Conservation (phyloP, 2,797 vertebrate species). For the Agapornis canus region DNA sequence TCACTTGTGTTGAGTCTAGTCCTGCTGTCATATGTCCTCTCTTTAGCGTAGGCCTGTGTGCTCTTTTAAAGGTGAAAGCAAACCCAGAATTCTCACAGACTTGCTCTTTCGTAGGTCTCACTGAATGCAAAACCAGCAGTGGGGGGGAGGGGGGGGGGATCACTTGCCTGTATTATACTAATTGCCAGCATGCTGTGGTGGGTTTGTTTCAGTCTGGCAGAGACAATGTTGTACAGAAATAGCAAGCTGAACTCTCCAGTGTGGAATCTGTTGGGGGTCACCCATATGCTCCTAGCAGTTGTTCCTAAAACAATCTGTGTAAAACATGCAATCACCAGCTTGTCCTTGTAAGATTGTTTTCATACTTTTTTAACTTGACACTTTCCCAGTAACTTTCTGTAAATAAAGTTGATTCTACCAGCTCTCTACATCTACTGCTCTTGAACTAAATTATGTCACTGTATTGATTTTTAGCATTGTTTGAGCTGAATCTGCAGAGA, state of each 20-base stretch:
- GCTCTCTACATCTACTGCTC: conserved; percentile 33
- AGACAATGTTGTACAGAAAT: conserved; percentile 31
- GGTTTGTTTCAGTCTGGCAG: conserved; percentile 46
- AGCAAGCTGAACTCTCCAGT: neutral
- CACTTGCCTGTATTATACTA: neutral
- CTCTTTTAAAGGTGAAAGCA: conserved; percentile 49
- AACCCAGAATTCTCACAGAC: conserved; percentile 12
- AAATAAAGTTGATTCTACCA: conserved; percentile 76
- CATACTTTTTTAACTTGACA: conserved; percentile 72
- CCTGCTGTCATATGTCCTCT: conserved; percentile 35
- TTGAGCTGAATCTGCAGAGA: neutral
- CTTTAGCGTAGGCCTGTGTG: conserved; percentile 20
- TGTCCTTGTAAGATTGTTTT: conserved; percentile 69
- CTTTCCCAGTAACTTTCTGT: conserved; percentile 69
- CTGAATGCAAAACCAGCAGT: conserved; percentile 65
- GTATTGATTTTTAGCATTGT: neutral
- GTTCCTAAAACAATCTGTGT: conserved; percentile 53
- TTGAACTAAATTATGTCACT: neutral
- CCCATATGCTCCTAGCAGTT: neutral
- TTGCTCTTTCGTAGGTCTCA: conserved; percentile 45
- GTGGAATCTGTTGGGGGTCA: conserved; percentile 12
- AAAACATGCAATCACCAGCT: conserved; percentile 63
- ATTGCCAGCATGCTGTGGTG: conserved; percentile 23
- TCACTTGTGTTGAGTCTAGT: conserved; percentile 46
- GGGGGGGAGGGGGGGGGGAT: neutral